Base-by-base conservation (phyloP, 1,140 invertebrate genomes). In the Eubasilissa regina region DNA sequence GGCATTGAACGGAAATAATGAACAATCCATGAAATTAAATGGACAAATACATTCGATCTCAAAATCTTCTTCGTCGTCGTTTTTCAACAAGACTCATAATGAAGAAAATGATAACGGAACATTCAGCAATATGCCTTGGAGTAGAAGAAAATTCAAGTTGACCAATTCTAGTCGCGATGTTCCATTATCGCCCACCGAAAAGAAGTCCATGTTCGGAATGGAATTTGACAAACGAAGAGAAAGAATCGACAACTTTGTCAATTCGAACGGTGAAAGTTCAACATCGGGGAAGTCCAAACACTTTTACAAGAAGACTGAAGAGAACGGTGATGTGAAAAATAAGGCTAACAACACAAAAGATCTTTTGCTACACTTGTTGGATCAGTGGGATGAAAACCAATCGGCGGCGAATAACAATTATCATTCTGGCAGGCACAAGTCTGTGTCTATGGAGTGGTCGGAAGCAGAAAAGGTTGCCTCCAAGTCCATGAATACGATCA, bases 281-380 rank as follows among this genome's bases (percentile, higher is more conserved):
- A 73, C 12, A 1, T 21, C 51, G 19, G 87, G 86, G 60, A 87
- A 86, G 51, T 81, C 85, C 73, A 88, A 87, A 75, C 72, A 86
- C 66, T 87, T 86, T 53, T 90, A 89, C 56, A 87, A 87, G 82
- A 85, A 88, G 80, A 87, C 86, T 13, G 87, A 89, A 79, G 73
- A 73, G n/a, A 88, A 89, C 79, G 82, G 80, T n/a, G 75, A 79
- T 13, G 62, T 77, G 0, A 79, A 81, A 75, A 87, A 87, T 74
- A 91, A 91, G 35, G 91, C 91, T 8, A 91, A 91, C 78, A 93
- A 92, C 79, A 93, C 93, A 10, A 94, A 95, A 86, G 92, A 95
- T 84, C 88, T 94, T 17, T 85, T 95, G 43, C 84, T 95, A 17
- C 92, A 94, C 85, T 86, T 95, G 55, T 84, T 95, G 45, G 93